Conservation (phyloP, 1,140 invertebrate species). For the Homarus americanus region DNA sequence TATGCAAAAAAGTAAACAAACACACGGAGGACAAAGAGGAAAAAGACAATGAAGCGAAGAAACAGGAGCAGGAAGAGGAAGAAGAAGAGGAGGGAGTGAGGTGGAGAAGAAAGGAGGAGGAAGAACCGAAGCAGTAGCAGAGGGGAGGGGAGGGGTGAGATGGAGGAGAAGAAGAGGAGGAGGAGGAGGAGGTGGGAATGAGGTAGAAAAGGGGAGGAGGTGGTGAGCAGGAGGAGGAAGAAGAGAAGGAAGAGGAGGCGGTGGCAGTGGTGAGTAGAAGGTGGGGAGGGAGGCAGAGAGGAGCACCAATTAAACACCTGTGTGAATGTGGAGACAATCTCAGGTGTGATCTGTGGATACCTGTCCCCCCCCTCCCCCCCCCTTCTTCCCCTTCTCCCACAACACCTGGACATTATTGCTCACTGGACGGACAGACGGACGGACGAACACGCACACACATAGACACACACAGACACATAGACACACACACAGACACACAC, state of each 20-base stretch:
- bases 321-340: slow-evolving; percentile 27
- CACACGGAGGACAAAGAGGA: too few species aligned
- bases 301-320: slow-evolving; percentile 10
- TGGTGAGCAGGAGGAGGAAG: background rate
- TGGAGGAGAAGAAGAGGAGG: background rate
- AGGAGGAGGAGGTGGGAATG: background rate
- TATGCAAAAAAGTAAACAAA: too few species aligned
- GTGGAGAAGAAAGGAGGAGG: too few species aligned
- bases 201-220: background rate
- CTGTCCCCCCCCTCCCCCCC: background rate
- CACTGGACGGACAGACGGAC: background rate
- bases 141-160: background rate
- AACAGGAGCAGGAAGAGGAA: too few species aligned
- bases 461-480: background rate
- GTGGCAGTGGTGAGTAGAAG: background rate
- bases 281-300: background rate
- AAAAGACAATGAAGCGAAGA: too few species aligned
- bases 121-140: too few species aligned
- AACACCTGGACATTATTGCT: background rate
- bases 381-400: background rate
- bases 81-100: too few species aligned
- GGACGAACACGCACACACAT: too few species aligned
- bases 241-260: background rate
- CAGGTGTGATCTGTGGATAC: background rate
- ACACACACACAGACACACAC: slow-evolving; percentile 26